A percentile compares a stretch with the other conserved stretches of the same genome.
Evolutionary conservation across 2,113 vertebrate genomes (phyloP).

Genomic region (Dinomys branickii): DNA sequence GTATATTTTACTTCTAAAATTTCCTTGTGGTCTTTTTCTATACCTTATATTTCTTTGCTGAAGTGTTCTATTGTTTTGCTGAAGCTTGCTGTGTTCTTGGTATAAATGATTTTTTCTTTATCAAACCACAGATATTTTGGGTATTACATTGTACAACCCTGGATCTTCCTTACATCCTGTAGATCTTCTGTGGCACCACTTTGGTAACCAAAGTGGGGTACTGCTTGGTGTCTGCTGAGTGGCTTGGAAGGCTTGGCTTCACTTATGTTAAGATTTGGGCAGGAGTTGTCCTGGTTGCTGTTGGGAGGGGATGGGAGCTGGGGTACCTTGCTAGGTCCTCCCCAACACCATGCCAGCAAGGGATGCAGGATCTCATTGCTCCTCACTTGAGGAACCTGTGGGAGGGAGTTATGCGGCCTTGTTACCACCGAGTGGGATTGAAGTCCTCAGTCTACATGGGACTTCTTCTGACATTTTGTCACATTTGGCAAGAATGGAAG

Average conservation of each 20-base stretch:
- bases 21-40: background rate
- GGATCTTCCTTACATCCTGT: background rate
- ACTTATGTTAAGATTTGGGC: background rate
- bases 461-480: background rate
- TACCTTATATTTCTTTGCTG: background rate
- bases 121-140: background rate
- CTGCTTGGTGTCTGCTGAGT: background rate
- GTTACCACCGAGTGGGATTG: background rate
- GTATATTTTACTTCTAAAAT: background rate
- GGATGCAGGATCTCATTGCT: background rate
- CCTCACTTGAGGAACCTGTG: background rate
- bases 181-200: background rate
- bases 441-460: background rate
- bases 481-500: background rate
- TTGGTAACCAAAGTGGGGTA: background rate
- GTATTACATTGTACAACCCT: background rate
- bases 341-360: background rate
- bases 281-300: accelerated
- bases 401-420: background rate
- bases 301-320: too few relatives aligned
- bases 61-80: background rate
- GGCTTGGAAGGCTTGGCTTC: background rate
- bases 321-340: background rate
- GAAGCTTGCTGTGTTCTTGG: background rate
- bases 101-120: background rate